Conservation (phyloP, 2,888 invertebrate species). For the Acheta domesticus region DNA sequence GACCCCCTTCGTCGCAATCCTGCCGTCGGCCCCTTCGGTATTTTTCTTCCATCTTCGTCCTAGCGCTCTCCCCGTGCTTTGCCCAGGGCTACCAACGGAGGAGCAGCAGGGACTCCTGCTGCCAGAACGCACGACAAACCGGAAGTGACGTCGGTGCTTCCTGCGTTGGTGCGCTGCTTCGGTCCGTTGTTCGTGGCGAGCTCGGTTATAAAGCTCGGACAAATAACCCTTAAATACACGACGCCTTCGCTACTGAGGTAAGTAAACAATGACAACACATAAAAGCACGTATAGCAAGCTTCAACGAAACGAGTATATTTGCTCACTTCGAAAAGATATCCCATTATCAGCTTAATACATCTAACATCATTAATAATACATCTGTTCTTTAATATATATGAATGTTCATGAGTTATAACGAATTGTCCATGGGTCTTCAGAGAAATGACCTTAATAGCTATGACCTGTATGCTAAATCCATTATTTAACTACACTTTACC, state of each 20-base stretch:
- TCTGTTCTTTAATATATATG: too few species aligned
- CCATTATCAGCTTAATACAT: too few species aligned
- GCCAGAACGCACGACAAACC: background rate
- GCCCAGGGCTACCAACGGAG: background rate
- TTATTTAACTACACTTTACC: too few species aligned
- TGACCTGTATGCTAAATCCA: too few species aligned
- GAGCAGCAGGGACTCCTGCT: background rate
- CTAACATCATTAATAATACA: too few species aligned
- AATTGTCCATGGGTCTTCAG: too few species aligned
- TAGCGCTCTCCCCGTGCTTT: background rate
- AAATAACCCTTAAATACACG: background rate
- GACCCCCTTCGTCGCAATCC: background rate
- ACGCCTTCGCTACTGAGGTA: background rate
- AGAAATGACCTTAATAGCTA: too few species aligned
- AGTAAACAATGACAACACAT: background rate
- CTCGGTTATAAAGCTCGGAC: background rate
- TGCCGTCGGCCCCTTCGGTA: background rate
- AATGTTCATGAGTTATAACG: too few species aligned
- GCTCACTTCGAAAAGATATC: too few species aligned
- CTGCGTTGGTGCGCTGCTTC: background rate
- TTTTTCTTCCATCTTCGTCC: background rate
- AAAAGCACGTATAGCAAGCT: too few species aligned
- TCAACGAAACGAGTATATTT: too few species aligned
- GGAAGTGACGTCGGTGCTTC: slow-evolving; percentile 7
- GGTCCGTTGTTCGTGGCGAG: background rate